phyloP scores from a whole-genome alignment of 2,797 vertebrate species.

The Astyanax mexicanus region DNA sequence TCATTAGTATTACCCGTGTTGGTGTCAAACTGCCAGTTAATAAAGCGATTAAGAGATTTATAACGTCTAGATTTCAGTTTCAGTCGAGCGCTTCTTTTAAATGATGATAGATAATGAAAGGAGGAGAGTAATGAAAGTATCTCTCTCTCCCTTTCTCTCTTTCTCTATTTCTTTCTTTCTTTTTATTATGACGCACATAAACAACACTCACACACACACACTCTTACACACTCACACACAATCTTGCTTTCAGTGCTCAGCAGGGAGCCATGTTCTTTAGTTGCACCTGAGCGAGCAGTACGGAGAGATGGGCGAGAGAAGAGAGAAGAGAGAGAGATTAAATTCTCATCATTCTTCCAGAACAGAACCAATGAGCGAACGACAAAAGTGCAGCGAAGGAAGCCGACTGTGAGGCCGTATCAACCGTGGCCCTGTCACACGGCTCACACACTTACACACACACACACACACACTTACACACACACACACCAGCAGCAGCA shows the following conservation, averaged over 20 bases:
- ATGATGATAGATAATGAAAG: constrained; percentile 25
- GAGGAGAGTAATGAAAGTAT: constrained; percentile 40
- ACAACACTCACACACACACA: constrained; percentile 56
- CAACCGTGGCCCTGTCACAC: not conserved
- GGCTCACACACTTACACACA: not conserved
- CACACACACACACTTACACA: no score
- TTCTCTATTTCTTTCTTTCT: constrained; percentile 8
- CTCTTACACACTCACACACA: constrained; percentile 61
- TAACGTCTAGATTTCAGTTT: constrained; percentile 16
- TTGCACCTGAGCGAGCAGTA: constrained; percentile 58
- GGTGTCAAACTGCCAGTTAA: not conserved
- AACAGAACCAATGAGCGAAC: constrained; percentile 3
- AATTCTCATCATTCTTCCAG: constrained; percentile 29
- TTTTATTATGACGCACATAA: constrained; percentile 35
- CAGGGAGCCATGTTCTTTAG: constrained; percentile 65
- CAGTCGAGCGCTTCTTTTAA: not conserved
- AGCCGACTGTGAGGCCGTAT: not conserved
- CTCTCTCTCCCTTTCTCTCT: constrained; percentile 9
- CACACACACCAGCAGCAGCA: no score
- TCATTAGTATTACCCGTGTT: not conserved
- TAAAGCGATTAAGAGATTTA: constrained; percentile 4
- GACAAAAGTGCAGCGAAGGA: constrained; percentile 3
- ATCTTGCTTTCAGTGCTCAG: constrained; percentile 57
- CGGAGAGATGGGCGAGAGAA: constrained; percentile 46
- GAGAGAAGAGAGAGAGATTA: constrained; percentile 24